phyloP scores from a whole-genome alignment of 2,888 invertebrate species.

The Protodeltote pygarga region DNA sequence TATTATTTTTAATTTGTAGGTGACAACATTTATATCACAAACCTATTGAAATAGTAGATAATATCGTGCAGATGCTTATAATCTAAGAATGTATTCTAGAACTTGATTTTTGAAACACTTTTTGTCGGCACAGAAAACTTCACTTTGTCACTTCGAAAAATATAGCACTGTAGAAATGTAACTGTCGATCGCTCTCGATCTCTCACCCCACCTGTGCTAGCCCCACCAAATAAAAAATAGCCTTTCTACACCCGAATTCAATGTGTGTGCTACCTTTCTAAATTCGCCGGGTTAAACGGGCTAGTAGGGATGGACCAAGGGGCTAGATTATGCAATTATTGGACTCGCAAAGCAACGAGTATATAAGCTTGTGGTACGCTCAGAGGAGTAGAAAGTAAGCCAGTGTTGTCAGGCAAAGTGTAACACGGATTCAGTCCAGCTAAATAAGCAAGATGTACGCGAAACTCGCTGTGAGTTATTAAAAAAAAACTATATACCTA shows the following conservation, averaged over 20 bases:
- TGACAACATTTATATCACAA: too few relatives aligned
- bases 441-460: constrained; percentile 80
- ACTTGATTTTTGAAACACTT: constrained; percentile 5
- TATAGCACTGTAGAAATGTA: constrained; percentile 41
- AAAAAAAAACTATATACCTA: background rate
- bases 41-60: too few relatives aligned
- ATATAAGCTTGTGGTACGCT: constrained; percentile 76
- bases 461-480: constrained; percentile 79
- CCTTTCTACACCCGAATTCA: constrained; percentile 55
- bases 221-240: constrained; percentile 63
- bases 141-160: constrained; percentile 48
- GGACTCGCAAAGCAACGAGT: constrained; percentile 65
- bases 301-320: constrained; percentile 80
- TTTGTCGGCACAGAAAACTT: constrained; percentile 29
- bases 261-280: constrained; percentile 63
- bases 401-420: constrained; percentile 71
- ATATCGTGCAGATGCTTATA: too few relatives aligned
- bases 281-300: constrained; percentile 67
- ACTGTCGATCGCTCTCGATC: constrained; percentile 37
- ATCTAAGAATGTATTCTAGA: background rate
- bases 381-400: constrained; percentile 74
- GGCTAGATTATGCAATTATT: constrained; percentile 78
- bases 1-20: too few relatives aligned
- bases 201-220: constrained; percentile 66
- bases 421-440: constrained; percentile 80